These are phyloP conservation scores for Blera fallax DNA, from an alignment of 2,888 invertebrate species.

Conservation along the genomic window DNA sequence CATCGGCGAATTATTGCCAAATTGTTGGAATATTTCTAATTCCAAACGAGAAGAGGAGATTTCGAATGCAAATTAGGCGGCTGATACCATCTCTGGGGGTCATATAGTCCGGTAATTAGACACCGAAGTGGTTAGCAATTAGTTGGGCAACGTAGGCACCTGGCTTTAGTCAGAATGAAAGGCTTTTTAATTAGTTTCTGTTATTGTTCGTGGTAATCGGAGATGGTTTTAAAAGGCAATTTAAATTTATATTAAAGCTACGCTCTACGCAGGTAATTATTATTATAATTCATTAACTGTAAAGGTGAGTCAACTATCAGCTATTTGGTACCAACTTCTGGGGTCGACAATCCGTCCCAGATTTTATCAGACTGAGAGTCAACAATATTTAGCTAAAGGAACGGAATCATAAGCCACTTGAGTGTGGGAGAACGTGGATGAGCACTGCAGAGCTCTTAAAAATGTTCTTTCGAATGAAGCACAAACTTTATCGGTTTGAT, in stretches of 20 bases:
- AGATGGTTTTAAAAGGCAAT: neutral
- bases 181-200: slow-evolving; percentile 48
- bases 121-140: slow-evolving; percentile 32
- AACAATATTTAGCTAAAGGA: too few relatives aligned
- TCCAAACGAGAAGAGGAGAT: slow-evolving; percentile 12
- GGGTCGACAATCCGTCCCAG: neutral
- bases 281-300: neutral
- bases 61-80: slow-evolving; percentile 60
- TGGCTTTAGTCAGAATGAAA: slow-evolving; percentile 1
- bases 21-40: slow-evolving; percentile 57
- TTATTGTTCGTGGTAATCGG: slow-evolving; percentile 21
- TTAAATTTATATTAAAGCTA: neutral
- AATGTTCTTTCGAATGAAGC: too few relatives aligned
- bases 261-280: slow-evolving; percentile 22
- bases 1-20: slow-evolving; percentile 47
- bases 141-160: neutral
- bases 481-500: too few relatives aligned
- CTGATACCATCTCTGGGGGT: slow-evolving; percentile 41
- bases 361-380: too few relatives aligned
- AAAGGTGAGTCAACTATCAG: neutral
- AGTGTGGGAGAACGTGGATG: too few relatives aligned
- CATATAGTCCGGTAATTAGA: slow-evolving; percentile 59
- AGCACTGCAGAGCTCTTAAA: too few relatives aligned
- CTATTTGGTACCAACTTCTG: neutral
- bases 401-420: too few relatives aligned